phyloP scores from a whole-genome alignment of 23 tunicate species.

The Halocynthia roretzi region DNA sequence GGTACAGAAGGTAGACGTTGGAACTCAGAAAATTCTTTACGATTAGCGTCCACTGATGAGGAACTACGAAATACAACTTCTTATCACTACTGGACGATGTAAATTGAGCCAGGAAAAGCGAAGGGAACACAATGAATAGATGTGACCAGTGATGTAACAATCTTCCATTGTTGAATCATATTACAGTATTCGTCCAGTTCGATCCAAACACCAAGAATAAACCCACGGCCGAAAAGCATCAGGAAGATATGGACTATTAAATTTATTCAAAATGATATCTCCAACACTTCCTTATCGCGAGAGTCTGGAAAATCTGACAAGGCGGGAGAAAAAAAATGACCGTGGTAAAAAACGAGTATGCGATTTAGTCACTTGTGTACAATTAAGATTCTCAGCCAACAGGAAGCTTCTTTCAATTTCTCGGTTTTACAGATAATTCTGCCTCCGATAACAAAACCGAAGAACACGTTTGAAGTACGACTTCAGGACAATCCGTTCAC shows the following conservation, averaged over 20 bases:
- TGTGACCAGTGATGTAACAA: not conserved
- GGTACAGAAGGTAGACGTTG: not conserved
- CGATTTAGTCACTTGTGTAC: not conserved
- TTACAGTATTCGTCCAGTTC: not conserved
- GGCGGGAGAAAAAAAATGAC: not conserved
- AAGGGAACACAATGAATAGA: not conserved
- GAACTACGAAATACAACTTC: no score
- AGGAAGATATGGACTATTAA: not conserved
- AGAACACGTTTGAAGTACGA: not conserved
- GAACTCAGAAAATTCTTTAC: not conserved
- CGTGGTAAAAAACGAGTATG: not conserved
- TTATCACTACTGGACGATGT: no score
- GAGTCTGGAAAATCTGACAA: not conserved
- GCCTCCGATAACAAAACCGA: not conserved
- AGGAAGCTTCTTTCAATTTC: not conserved
- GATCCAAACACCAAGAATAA: not conserved
- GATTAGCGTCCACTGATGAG: no score
- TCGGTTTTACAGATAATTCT: not conserved
- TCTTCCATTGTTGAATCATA: not conserved
- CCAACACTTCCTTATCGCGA: not conserved
- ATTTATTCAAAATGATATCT: not conserved
- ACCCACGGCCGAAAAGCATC: not conserved
- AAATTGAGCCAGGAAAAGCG: no score
- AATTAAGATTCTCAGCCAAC: no score
- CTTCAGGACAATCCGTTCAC: slow-evolving; percentile 28